phyloP scores from a whole-genome alignment of 2,797 vertebrate species.

The Malurus splendens region DNA sequence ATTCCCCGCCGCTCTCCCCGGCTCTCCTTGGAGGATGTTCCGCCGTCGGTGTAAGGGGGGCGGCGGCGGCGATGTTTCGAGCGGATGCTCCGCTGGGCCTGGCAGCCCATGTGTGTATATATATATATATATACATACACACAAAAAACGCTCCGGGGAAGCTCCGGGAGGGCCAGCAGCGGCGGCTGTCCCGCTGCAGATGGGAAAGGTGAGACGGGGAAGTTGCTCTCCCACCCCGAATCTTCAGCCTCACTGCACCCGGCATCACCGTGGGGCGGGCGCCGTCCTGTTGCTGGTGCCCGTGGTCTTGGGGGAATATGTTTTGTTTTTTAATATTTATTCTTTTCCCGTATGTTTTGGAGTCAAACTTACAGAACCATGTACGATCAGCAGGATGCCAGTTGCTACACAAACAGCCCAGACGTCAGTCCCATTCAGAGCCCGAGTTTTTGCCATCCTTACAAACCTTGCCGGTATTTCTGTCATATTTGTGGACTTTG shows the following conservation, averaged over 20 bases:
- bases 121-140: neutral
- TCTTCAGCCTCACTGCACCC: too few species aligned
- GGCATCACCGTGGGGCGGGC: accelerated
- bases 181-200: accelerated
- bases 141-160: too few species aligned
- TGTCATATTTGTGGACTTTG: neutral
- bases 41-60: neutral
- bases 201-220: neutral
- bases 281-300: neutral
- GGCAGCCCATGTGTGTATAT: neutral
- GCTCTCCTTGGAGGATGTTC: too few species aligned
- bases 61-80: neutral
- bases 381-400: neutral
- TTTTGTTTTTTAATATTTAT: too few species aligned
- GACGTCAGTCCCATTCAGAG: neutral
- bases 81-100: neutral
- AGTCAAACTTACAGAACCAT: too few species aligned
- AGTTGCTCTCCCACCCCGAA: too few species aligned
- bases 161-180: neutral
- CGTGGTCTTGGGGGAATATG: neutral
- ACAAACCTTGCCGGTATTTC: neutral
- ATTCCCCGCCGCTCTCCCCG: accelerated
- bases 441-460: neutral
- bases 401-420: neutral
- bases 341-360: accelerated